phyloP scores from a whole-genome alignment of 2,113 vertebrate species.

The Ptychochromis oligacanthus region DNA sequence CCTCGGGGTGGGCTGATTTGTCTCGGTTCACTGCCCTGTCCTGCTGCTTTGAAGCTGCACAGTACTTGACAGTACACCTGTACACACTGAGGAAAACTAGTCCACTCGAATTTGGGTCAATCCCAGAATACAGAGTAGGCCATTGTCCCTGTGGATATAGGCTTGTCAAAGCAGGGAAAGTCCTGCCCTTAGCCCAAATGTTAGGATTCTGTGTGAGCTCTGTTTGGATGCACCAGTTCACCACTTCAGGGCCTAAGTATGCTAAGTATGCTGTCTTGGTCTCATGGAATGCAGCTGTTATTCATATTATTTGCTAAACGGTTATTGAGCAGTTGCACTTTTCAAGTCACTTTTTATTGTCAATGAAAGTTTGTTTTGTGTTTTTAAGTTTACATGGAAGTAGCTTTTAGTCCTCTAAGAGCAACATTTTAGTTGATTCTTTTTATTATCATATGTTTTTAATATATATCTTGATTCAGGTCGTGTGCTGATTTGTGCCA shows the following conservation, averaged over 20 bases:
- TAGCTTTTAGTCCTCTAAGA: background rate
- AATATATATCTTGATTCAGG: slow-evolving; percentile 75
- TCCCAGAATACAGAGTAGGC: background rate
- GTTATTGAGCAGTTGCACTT: no score
- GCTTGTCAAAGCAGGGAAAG: background rate
- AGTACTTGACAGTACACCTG: background rate
- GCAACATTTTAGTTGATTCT: background rate
- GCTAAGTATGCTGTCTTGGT: background rate
- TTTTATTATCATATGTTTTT: background rate
- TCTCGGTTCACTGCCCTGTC: background rate
- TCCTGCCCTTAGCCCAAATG: background rate
- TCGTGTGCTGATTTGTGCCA: slow-evolving; percentile 93
- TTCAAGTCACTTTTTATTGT: background rate
- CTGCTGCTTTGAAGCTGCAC: background rate
- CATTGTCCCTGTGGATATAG: background rate
- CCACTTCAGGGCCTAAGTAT: background rate
- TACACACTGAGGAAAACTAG: background rate
- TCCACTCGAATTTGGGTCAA: background rate
- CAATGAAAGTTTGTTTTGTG: background rate
- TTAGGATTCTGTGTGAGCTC: background rate
- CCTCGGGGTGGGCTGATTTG: background rate
- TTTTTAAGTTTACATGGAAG: background rate
- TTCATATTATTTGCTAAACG: background rate
- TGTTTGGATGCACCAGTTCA: background rate
- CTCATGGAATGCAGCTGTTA: background rate